These are phyloP conservation scores for Neoaliturus tenellus DNA, from an alignment of 2,888 invertebrate species.

Conservation along the genomic window DNA sequence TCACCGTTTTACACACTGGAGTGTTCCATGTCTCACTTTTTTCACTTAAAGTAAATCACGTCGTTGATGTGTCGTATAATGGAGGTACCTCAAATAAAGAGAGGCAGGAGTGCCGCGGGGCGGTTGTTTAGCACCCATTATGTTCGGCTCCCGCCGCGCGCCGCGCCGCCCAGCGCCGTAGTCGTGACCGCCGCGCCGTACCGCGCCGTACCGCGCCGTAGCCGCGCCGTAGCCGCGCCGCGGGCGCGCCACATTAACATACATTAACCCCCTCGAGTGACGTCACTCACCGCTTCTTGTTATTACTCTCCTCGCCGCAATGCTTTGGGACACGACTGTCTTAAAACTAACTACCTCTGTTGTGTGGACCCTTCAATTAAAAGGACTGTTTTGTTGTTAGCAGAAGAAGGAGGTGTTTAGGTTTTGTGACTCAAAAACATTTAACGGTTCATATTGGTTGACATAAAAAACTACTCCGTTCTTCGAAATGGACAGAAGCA, in stretches of 20 bases:
- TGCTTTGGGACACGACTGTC: background rate
- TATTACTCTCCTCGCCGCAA: background rate
- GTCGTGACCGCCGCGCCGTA: background rate
- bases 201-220: background rate
- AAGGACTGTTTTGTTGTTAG: too few relatives aligned
- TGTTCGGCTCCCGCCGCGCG: background rate
- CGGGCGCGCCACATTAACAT: constrained; percentile 1
- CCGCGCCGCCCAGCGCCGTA: background rate
- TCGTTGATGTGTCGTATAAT: background rate
- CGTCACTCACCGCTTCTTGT: constrained; percentile 18
- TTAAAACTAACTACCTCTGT: background rate
- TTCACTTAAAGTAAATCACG: background rate
- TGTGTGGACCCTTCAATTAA: background rate
- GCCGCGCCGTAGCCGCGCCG: background rate
- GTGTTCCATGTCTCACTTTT: background rate
- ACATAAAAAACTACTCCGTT: too few relatives aligned
- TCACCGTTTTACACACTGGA: too few relatives aligned
- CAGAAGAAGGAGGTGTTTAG: too few relatives aligned
- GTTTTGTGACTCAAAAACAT: too few relatives aligned
- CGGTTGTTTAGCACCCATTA: background rate
- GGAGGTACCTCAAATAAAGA: background rate
- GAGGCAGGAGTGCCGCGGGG: background rate
- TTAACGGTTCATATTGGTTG: too few relatives aligned
- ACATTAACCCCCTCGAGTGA: background rate
- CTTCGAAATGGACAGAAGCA: too few relatives aligned